Percentiles rank a stretch among this genome's conserved stretches.
phyloP scores from a whole-genome alignment of 2,888 invertebrate species.

The Unio delphinus region DNA sequence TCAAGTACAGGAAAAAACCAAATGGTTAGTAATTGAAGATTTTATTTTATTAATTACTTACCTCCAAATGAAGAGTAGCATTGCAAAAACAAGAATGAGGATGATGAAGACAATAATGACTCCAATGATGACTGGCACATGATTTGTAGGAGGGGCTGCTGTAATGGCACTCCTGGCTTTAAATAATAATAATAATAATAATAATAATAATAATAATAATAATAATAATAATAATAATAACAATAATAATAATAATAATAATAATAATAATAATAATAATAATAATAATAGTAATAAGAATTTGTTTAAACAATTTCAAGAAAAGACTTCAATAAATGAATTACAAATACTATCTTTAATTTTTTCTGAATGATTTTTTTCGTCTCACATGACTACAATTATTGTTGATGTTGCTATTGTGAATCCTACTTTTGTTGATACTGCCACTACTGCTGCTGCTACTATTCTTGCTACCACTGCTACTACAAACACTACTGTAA shows the following conservation, averaged over 20 bases:
- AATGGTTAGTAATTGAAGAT: too few species aligned
- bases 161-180: conserved; percentile 50
- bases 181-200: conserved; percentile 13
- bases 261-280: too few species aligned
- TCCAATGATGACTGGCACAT: conserved; percentile 60
- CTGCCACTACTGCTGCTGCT: background rate
- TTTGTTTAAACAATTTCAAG: too few species aligned
- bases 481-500: too few species aligned
- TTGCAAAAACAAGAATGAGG: conserved; percentile 57
- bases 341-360: background rate
- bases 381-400: background rate
- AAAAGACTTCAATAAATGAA: too few species aligned
- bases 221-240: too few species aligned
- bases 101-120: conserved; percentile 62
- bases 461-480: too few species aligned
- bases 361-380: background rate
- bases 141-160: conserved; percentile 49
- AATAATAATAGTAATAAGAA: too few species aligned
- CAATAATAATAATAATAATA: too few species aligned
- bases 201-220: conserved; percentile 14
- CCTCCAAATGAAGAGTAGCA: conserved; percentile 63
- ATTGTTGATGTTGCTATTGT: too few species aligned
- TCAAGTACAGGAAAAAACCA: too few species aligned
- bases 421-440: too few species aligned
- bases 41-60: conserved; percentile 15